Conservation (phyloP, 1,140 invertebrate species). For the Pseudomyrmex flavicornis region DNA sequence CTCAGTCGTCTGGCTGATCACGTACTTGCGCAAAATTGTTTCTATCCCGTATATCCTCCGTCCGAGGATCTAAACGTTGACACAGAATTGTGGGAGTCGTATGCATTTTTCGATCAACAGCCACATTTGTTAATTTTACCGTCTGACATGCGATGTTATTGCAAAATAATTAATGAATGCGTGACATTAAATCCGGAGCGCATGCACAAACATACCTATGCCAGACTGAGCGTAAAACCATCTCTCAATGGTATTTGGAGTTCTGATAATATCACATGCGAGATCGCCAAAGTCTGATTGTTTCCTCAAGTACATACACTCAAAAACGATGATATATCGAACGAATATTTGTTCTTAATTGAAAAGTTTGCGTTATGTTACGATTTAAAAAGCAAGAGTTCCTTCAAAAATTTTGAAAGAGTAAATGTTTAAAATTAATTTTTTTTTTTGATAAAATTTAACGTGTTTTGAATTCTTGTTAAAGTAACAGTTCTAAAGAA, state of each 20-base stretch:
- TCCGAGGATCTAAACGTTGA: slow-evolving; percentile 89
- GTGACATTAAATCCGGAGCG: slow-evolving; percentile 94
- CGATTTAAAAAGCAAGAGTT: background rate
- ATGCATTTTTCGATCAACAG: slow-evolving; percentile 88
- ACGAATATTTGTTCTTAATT: background rate
- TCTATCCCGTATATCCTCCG: slow-evolving; percentile 94
- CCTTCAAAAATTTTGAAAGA: background rate
- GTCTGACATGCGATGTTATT: slow-evolving; percentile 93
- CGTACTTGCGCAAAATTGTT: slow-evolving; percentile 91
- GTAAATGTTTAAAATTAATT: background rate
- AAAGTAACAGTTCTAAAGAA: too few species aligned
- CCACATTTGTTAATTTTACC: slow-evolving; percentile 94
- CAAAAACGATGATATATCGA: background rate
- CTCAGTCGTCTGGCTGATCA: slow-evolving; percentile 90
- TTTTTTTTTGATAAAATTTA: background rate
- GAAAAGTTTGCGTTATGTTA: background rate
- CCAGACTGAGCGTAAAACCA: slow-evolving; percentile 84
- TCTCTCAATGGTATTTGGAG: slow-evolving; percentile 73
- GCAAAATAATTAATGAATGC: slow-evolving; percentile 91
- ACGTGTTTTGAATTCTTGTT: background rate
- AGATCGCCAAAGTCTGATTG: slow-evolving; percentile 80
- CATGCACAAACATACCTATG: slow-evolving; percentile 90
- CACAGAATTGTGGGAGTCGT: slow-evolving; percentile 88
- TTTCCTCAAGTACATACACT: background rate
- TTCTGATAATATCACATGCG: slow-evolving; percentile 77